A percentile compares a stretch with the other conserved stretches of the same genome.
These are phyloP conservation scores for Hyaena hyaena DNA, from an alignment of 2,113 vertebrate species.

Conservation along the genomic window DNA sequence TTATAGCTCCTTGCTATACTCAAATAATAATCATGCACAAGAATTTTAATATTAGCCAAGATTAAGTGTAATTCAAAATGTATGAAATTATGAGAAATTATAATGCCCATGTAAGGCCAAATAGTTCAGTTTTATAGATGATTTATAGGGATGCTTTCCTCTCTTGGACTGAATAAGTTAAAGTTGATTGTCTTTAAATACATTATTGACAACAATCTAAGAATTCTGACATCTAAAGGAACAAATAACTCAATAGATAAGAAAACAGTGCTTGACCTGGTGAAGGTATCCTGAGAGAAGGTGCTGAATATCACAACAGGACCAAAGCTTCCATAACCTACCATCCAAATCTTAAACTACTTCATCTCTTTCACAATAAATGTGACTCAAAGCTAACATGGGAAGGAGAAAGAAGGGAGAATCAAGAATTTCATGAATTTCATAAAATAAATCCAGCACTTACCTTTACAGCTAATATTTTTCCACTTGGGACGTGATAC, in stretches of 20 bases:
- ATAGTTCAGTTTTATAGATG: background rate
- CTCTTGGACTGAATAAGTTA: background rate
- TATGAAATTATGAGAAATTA: conserved; percentile 51
- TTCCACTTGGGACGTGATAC: conserved; percentile 93
- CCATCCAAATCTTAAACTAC: background rate
- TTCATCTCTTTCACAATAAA: background rate
- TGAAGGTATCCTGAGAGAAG: background rate
- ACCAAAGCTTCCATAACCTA: background rate
- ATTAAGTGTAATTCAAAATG: conserved; percentile 38
- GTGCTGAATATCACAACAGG: background rate
- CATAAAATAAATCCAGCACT: conserved; percentile 72
- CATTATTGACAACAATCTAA: background rate
- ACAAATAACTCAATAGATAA: background rate
- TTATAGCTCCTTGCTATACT: background rate
- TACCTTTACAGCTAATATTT: conserved; percentile 98
- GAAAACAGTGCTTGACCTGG: background rate
- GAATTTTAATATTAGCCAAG: conserved; percentile 47
- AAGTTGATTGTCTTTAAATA: conserved; percentile 9
- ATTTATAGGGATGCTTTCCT: background rate
- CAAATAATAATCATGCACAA: background rate
- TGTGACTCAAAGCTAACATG: conserved; percentile 21
- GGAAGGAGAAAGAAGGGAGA: conserved; percentile 30
- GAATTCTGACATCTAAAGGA: conserved; percentile 11
- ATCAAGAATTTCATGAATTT: background rate
- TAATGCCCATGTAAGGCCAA: conserved; percentile 5